These are phyloP conservation scores for Pseudomugil tenellus DNA, from an alignment of 2,797 vertebrate genomes.

Conservation along the genomic window DNA sequence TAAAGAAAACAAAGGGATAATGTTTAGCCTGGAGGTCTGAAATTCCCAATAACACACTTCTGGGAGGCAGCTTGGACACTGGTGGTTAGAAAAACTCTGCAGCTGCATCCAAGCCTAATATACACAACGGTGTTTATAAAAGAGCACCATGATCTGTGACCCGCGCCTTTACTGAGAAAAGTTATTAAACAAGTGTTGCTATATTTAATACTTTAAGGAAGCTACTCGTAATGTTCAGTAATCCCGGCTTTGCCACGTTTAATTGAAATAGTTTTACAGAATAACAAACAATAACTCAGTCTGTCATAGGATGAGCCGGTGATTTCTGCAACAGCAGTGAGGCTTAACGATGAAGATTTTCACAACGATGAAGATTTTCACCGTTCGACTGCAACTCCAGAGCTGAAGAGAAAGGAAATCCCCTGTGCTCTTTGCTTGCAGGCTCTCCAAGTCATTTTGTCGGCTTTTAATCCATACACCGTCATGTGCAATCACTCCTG, in stretches of 20 bases:
- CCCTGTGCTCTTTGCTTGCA: constrained; percentile 15
- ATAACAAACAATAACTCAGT: constrained; percentile 2
- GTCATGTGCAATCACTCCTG: constrained; percentile 47
- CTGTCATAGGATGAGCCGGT: not conserved
- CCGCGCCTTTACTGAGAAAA: not conserved
- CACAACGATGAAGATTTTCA: constrained; percentile 23
- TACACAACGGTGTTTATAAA: not conserved
- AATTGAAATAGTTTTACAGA: not conserved
- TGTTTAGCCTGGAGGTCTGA: constrained; percentile 1
- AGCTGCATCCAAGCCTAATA: not conserved
- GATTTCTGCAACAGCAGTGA: not conserved
- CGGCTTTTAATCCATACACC: constrained; percentile 33
- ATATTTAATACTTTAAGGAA: not conserved
- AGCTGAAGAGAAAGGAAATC: constrained; percentile 51
- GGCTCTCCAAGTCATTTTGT: constrained; percentile 25
- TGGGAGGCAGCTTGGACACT: not conserved
- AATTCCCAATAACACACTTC: not conserved
- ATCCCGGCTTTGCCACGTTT: not conserved
- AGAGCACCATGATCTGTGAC: not conserved
- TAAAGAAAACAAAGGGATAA: constrained; percentile 21
- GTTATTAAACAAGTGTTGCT: constrained; percentile 3
- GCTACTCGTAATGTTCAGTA: not conserved
- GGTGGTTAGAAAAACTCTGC: constrained; percentile 3
- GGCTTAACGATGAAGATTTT: constrained; percentile 23
- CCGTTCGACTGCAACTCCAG: constrained; percentile 11